A percentile compares a stretch with the other conserved stretches of the same genome.
Evolutionary conservation across 2,113 vertebrate genomes (phyloP).

Genomic region (Clarias gariepinus): DNA sequence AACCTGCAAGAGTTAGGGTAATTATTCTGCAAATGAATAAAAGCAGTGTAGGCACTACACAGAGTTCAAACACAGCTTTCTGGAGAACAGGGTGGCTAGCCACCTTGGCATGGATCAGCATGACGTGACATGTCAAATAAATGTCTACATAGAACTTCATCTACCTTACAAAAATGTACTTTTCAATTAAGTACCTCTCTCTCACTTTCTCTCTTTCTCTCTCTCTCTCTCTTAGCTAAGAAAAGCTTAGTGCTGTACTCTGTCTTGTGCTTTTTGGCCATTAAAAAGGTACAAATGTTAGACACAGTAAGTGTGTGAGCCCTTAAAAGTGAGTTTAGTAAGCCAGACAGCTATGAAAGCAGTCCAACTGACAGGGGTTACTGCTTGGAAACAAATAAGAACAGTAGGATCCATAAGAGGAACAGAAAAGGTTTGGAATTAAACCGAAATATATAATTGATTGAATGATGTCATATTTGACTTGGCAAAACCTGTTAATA

Average conservation of each 20-base stretch:
- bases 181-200: slow-evolving; percentile 53
- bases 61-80: slow-evolving; percentile 61
- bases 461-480: neutral
- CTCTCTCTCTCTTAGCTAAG: slow-evolving; percentile 26
- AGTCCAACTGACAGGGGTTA: neutral
- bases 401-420: slow-evolving; percentile 16
- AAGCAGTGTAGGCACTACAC: slow-evolving; percentile 62
- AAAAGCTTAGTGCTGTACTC: slow-evolving; percentile 43
- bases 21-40: slow-evolving; percentile 68
- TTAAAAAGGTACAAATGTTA: slow-evolving; percentile 55
- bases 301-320: slow-evolving; percentile 52
- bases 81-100: slow-evolving; percentile 58
- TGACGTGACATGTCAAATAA: slow-evolving; percentile 70
- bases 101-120: slow-evolving; percentile 53
- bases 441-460: neutral
- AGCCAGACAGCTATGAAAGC: slow-evolving; percentile 54
- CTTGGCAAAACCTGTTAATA: neutral
- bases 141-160: slow-evolving; percentile 61
- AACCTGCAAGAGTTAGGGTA: slow-evolving; percentile 63
- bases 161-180: slow-evolving; percentile 51
- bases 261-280: slow-evolving; percentile 55
- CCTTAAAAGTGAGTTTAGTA: slow-evolving; percentile 23
- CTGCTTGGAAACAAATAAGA: slow-evolving; percentile 35
- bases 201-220: neutral
- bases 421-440: neutral